Conservation (phyloP, 53 echinoderm and acorn worm species). For the Holothuria scabra region DNA sequence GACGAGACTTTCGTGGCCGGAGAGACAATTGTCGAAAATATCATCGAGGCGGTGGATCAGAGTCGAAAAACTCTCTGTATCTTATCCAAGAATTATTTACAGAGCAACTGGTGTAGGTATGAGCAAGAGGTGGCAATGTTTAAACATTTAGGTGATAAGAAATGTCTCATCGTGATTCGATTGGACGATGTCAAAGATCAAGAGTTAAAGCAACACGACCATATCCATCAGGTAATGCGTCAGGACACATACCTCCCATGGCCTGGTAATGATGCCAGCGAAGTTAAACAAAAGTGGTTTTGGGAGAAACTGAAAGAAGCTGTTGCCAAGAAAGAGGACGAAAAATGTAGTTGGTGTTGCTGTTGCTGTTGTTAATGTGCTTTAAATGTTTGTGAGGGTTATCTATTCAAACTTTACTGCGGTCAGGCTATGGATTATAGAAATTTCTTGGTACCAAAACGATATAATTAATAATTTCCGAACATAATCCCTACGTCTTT, state of each 20-base stretch:
- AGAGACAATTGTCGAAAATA: slow-evolving; percentile 72
- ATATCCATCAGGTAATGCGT: slow-evolving; percentile 72
- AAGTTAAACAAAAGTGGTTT: slow-evolving; percentile 17
- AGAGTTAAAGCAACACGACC: slow-evolving; percentile 74
- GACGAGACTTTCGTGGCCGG: slow-evolving; percentile 76
- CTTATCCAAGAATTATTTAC: slow-evolving; percentile 75
- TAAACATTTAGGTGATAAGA: slow-evolving; percentile 68
- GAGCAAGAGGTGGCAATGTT: slow-evolving; percentile 88
- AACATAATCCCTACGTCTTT: too few species aligned
- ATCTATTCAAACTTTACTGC: too few species aligned
- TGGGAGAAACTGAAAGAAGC: slow-evolving; percentile 43
- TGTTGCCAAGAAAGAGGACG: slow-evolving; percentile 4
- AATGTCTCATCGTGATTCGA: slow-evolving; percentile 76
- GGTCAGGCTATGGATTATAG: too few species aligned
- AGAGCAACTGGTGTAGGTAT: slow-evolving; percentile 80
- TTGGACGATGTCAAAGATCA: slow-evolving; percentile 73
- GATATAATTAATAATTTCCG: too few species aligned
- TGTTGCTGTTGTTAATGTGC: too few species aligned
- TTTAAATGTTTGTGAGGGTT: too few species aligned
- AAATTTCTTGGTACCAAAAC: too few species aligned
- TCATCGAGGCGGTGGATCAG: slow-evolving; percentile 67
- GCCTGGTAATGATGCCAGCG: slow-evolving; percentile 54
- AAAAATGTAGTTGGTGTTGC: slow-evolving; percentile 24
- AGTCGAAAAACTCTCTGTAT: slow-evolving; percentile 84
- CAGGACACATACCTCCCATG: slow-evolving; percentile 86